Conservation (phyloP, 2,888 invertebrate species). For the Drosophila aldrichi region DNA sequence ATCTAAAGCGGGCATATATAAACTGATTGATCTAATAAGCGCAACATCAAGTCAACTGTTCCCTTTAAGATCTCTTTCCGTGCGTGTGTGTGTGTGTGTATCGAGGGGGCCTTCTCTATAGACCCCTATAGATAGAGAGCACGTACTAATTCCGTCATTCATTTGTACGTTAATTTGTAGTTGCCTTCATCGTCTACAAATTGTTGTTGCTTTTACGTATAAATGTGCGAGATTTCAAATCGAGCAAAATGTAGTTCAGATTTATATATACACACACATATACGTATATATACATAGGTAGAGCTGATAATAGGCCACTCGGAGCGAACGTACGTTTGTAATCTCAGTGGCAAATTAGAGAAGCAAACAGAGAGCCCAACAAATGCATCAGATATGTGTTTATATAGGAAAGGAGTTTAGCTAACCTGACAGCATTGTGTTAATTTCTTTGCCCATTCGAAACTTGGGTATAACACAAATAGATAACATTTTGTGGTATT, state of each 20-base stretch:
- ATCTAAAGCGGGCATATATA: conserved; percentile 9
- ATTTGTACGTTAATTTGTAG: conserved; percentile 79
- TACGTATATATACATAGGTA: conserved; percentile 8
- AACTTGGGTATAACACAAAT: background rate
- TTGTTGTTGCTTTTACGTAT: conserved; percentile 66
- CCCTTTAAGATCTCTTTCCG: background rate
- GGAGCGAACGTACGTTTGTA: conserved; percentile 30
- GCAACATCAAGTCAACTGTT: conserved; percentile 18
- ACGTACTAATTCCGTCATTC: conserved; percentile 78
- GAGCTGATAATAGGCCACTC: conserved; percentile 61
- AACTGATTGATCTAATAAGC: conserved; percentile 39
- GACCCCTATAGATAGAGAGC: conserved; percentile 34
- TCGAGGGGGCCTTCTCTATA: conserved; percentile 4
- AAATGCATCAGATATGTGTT: conserved; percentile 12
- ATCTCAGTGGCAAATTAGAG: conserved; percentile 56
- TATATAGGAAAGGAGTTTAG: conserved; percentile 11
- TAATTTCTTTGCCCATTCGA: conserved; percentile 20
- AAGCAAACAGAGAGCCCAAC: conserved; percentile 55
- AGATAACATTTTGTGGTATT: background rate
- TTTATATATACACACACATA: conserved; percentile 26
- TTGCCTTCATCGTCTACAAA: conserved; percentile 52
- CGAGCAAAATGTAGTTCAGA: conserved; percentile 74
- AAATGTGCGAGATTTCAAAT: conserved; percentile 79
- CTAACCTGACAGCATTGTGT: conserved; percentile 34
- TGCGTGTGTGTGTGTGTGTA: conserved; percentile 1